phyloP scores from a whole-genome alignment of 2,797 vertebrate genomes.

The Centropyge bicolor region DNA sequence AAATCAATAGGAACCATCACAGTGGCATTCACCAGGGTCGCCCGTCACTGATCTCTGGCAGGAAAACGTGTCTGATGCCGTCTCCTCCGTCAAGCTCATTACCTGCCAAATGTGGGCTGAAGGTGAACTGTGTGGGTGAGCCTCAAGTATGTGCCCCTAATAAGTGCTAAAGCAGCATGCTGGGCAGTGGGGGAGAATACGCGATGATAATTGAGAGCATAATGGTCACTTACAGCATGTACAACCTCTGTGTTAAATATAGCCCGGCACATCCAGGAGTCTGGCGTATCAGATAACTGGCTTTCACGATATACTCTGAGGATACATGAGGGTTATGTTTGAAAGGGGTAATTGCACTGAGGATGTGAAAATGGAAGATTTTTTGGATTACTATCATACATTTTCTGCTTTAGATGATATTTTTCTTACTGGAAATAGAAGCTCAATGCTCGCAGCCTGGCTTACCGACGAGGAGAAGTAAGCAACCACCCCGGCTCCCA shows the following conservation, averaged over 20 bases:
- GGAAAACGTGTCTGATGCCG: constrained; percentile 35
- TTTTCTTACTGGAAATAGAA: constrained; percentile 4
- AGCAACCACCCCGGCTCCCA: constrained; percentile 9
- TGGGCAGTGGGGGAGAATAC: constrained; percentile 41
- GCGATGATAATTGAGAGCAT: constrained; percentile 63
- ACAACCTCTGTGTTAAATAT: constrained; percentile 60
- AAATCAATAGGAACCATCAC: constrained; percentile 42
- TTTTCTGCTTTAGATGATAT: constrained; percentile 8
- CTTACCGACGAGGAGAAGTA: constrained; percentile 5
- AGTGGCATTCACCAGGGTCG: constrained; percentile 37
- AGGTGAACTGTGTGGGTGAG: constrained; percentile 64
- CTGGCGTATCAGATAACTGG: constrained; percentile 20
- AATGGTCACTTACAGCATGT: constrained; percentile 64
- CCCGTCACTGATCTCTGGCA: constrained; percentile 33
- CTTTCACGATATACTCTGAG: constrained; percentile 9
- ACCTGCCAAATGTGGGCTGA: constrained; percentile 60
- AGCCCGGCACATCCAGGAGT: constrained; percentile 33
- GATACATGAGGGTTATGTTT: constrained; percentile 2
- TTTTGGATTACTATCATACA: constrained; percentile 21
- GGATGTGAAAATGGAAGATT: constrained; percentile 10
- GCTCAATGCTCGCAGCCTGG: background rate
- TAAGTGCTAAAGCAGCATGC: constrained; percentile 67
- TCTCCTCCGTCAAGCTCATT: constrained; percentile 71
- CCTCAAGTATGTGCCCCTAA: constrained; percentile 57
- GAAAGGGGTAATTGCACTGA: constrained; percentile 5